Evolutionary conservation across 2,797 vertebrate genomes (phyloP).

Genomic region (Coregonus sp.): DNA sequence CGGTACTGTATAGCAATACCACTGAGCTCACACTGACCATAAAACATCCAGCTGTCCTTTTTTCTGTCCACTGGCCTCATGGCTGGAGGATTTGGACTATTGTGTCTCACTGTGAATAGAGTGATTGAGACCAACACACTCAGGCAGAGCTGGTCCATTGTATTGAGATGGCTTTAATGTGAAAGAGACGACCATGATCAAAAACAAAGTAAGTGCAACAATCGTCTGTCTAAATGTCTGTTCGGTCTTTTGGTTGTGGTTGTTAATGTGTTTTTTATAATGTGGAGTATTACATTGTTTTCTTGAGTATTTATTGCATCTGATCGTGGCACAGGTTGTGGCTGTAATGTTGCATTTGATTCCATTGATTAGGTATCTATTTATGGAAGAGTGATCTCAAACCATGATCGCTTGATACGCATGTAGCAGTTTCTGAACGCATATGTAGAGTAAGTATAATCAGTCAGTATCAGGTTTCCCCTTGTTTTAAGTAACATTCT

Average conservation of each 20-base stretch:
- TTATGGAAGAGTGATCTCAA: constrained; percentile 19
- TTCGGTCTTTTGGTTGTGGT: constrained; percentile 12
- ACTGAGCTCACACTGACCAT: constrained; percentile 53
- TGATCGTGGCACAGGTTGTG: constrained; percentile 12
- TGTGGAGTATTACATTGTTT: constrained; percentile 40
- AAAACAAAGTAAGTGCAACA: constrained; percentile 25
- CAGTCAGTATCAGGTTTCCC: constrained; percentile 3
- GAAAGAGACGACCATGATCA: constrained; percentile 44
- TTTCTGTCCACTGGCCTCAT: neutral
- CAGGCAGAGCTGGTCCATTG: constrained; percentile 48
- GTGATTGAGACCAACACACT: constrained; percentile 46
- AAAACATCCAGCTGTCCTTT: constrained; percentile 35
- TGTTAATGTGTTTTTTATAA: constrained; percentile 30
- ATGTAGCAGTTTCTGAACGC: constrained; percentile 7
- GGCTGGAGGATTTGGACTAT: neutral
- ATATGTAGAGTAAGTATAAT: constrained; percentile 3
- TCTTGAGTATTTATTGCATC: constrained; percentile 16
- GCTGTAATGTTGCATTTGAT: constrained; percentile 21
- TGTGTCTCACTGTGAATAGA: constrained; percentile 56
- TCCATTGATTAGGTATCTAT: constrained; percentile 21
- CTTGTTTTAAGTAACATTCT: neutral
- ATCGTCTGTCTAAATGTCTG: neutral
- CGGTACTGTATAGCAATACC: constrained; percentile 18
- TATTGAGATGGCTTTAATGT: constrained; percentile 29
- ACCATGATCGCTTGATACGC: neutral